These are phyloP conservation scores for Phoxinus phoxinus DNA, from an alignment of 2,113 vertebrate species.

Conservation along the genomic window DNA sequence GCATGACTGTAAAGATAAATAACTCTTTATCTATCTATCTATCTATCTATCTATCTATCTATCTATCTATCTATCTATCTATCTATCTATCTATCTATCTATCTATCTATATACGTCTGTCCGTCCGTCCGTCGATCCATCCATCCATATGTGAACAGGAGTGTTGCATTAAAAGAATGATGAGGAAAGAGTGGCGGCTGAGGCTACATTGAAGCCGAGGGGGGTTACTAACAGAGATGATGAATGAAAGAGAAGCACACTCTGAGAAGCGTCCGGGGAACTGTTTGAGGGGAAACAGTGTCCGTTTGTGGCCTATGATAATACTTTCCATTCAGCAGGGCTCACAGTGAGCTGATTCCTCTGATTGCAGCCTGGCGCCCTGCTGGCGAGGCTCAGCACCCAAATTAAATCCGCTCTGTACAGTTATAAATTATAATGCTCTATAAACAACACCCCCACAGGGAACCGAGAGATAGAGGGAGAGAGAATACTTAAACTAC, in stretches of 20 bases:
- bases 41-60: no score
- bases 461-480: slow-evolving; percentile 71
- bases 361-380: slow-evolving; percentile 95
- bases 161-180: slow-evolving; percentile 27
- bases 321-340: slow-evolving; percentile 94
- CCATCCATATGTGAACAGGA: not conserved
- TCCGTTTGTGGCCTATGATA: slow-evolving; percentile 92
- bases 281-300: slow-evolving; percentile 92
- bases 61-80: no score
- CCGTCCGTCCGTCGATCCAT: no score
- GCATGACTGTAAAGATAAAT: no score
- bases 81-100: no score
- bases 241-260: slow-evolving; percentile 84
- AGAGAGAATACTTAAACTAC: slow-evolving; percentile 28
- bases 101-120: no score
- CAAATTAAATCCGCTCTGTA: slow-evolving; percentile 97
- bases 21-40: no score
- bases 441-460: slow-evolving; percentile 95
- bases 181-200: slow-evolving; percentile 1
- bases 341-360: slow-evolving; percentile 91
- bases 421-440: slow-evolving; percentile 98
- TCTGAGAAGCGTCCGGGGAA: slow-evolving; percentile 86
- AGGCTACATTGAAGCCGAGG: slow-evolving; percentile 55
- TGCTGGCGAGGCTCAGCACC: slow-evolving; percentile 89
- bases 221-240: slow-evolving; percentile 87